A percentile compares a stretch with the other conserved stretches of the same genome.
Evolutionary conservation across 2,797 vertebrate genomes (phyloP).

Genomic region (Semaprochilodus insignis): DNA sequence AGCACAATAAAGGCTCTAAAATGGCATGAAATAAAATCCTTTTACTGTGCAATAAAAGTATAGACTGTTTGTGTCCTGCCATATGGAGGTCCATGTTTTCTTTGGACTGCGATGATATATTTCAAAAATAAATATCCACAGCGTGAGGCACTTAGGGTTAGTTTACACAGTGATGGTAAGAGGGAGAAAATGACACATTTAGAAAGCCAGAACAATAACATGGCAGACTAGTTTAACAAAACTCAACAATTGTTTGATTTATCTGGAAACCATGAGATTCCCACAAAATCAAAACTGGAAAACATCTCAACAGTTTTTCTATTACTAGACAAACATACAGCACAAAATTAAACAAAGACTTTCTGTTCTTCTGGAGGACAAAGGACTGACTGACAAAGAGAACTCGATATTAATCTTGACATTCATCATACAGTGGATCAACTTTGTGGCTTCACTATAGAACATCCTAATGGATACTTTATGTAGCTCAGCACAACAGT

Average conservation of each 20-base stretch:
- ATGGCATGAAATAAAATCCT: too few species aligned
- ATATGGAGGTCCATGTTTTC: too few species aligned
- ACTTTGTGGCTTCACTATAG: conserved; percentile 7
- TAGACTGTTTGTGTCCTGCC: too few species aligned
- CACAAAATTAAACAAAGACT: neutral
- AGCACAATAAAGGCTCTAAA: too few species aligned
- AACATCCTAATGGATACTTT: conserved; percentile 28
- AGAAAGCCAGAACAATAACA: neutral
- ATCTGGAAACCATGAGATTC: neutral
- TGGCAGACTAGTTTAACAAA: neutral
- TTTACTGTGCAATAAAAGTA: too few species aligned
- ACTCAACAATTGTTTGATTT: neutral
- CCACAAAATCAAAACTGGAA: neutral
- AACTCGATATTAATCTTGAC: conserved; percentile 14
- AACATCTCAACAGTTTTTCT: neutral
- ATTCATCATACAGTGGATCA: conserved; percentile 17
- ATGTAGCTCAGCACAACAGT: conserved; percentile 56
- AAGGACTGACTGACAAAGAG: neutral
- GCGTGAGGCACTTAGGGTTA: neutral
- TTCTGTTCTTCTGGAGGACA: too few species aligned
- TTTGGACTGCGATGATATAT: too few species aligned
- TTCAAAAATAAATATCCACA: too few species aligned
- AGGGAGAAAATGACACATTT: neutral
- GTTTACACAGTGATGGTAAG: neutral
- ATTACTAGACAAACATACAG: neutral